These are phyloP conservation scores for Saguinus midas DNA, from an alignment of 2,113 vertebrate species.

Conservation along the genomic window DNA sequence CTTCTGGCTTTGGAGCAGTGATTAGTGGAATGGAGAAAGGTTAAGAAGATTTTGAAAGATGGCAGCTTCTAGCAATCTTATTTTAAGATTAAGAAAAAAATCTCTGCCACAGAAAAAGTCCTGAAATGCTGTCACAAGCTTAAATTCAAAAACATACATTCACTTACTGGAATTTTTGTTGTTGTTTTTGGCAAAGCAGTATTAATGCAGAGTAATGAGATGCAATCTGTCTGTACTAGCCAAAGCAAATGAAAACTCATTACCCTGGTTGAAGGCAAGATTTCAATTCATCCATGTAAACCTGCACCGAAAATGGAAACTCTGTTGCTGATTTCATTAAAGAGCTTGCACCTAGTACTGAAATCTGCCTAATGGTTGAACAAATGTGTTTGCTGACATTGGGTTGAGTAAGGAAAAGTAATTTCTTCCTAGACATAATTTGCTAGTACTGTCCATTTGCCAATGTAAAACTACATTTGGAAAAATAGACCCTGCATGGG, in stretches of 20 bases:
- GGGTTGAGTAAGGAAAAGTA: not conserved
- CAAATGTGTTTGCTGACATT: not conserved
- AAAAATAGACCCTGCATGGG: not conserved
- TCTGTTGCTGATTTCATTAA: not conserved
- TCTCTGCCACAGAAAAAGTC: not conserved
- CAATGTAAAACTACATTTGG: not conserved
- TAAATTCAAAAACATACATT: not conserved
- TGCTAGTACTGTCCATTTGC: not conserved
- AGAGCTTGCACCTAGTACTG: not conserved
- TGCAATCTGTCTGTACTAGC: not conserved
- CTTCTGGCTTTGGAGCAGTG: not conserved
- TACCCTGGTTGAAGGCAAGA: not conserved
- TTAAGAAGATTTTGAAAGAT: slow-evolving; percentile 49
- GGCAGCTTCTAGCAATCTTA: slow-evolving; percentile 41
- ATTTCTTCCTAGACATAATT: slow-evolving; percentile 39
- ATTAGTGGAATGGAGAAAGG: slow-evolving; percentile 44
- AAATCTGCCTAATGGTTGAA: not conserved
- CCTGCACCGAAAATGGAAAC: not conserved
- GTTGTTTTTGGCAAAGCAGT: slow-evolving; percentile 41
- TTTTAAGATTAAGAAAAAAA: slow-evolving; percentile 56
- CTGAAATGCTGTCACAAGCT: not conserved
- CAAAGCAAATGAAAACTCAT: not conserved
- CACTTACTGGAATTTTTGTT: slow-evolving; percentile 7
- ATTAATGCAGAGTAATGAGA: not conserved
- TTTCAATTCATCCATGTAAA: not conserved